Base-by-base conservation (phyloP, 2,113 vertebrate species). In the Pteronura brasiliensis region DNA sequence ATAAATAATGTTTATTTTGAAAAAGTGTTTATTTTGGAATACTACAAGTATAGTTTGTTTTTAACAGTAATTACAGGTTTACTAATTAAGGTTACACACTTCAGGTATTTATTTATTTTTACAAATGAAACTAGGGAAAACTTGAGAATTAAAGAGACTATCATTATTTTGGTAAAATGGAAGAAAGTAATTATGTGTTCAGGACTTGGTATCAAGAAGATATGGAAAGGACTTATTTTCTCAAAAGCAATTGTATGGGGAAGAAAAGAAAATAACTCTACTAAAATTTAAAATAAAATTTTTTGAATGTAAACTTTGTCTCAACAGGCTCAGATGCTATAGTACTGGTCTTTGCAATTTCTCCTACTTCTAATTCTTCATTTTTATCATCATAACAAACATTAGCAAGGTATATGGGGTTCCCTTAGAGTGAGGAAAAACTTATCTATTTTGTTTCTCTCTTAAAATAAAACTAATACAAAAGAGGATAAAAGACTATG, bases 31-130 rank as follows among this genome's bases (percentile, higher is more conserved):
- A 92, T 95, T 94, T 87, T 93, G n/a, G 71, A 93, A n/a, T 77
- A 96, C 88, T 85, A 61, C 92, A 92, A 93, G 20, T 71, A 65
- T 39, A 63, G 77, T 86, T 90, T 77, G 18, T 85, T 94, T 94
- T 88, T 94, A 96, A 67, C 10, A 83, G 47, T 88, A 95, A 94
- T 95, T 96, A 69, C 39, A 96, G 29, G 39, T 93, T 94, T 97
- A 82, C 65, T 94, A 97, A 88, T 95, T 97, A 95, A 92, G 77
- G 77, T 93, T 95, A 79, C 23, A 84, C 15, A 36, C 83, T 74
- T 42, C 13, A n/a, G 59, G 36, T 52, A 61, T 92, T 76, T 89
- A 44, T 89, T 94, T 76, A 87, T 77, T 81, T 94, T 94, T 95
- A 74, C 86, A 94, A 92, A 96, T 61, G 29, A 96, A 91, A 9